Conservation (phyloP, 2,888 invertebrate species). For the Epirrhoe alternata region DNA sequence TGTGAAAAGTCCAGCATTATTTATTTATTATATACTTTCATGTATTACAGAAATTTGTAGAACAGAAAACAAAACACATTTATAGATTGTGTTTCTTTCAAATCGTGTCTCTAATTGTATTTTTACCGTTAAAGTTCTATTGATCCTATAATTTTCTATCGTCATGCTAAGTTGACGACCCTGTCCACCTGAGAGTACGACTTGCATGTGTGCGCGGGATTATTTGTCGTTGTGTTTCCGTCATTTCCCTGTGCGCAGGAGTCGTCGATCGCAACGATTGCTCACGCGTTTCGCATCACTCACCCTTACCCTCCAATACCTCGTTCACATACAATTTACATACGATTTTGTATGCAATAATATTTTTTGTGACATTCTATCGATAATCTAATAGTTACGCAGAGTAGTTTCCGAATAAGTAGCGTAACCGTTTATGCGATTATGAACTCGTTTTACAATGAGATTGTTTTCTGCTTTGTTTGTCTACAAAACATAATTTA, state of each 20-base stretch:
- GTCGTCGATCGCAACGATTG: constrained; percentile 81
- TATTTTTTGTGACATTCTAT: constrained; percentile 67
- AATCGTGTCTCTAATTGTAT: neutral
- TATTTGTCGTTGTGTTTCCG: constrained; percentile 67
- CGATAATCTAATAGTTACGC: constrained; percentile 68
- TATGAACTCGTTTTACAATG: constrained; percentile 15
- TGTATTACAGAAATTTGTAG: no score
- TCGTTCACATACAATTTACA: constrained; percentile 80
- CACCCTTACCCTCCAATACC: constrained; percentile 76
- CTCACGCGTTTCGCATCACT: constrained; percentile 84
- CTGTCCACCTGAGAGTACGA: constrained; percentile 29
- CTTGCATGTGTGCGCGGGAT: constrained; percentile 47
- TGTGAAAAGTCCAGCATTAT: no score
- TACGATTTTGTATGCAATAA: constrained; percentile 69
- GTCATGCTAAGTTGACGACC: constrained; percentile 33
- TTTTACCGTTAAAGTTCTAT: neutral
- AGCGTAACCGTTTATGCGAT: constrained; percentile 38
- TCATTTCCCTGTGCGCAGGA: constrained; percentile 76
- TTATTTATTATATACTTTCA: no score
- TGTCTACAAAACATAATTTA: neutral
- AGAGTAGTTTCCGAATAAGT: constrained; percentile 46
- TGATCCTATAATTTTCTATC: neutral
- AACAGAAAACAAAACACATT: no score
- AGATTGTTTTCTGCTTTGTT: constrained; percentile 5
- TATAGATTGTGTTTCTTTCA: neutral